phyloP scores from a whole-genome alignment of 2,888 invertebrate genomes.

The Cyclophora punctaria region DNA sequence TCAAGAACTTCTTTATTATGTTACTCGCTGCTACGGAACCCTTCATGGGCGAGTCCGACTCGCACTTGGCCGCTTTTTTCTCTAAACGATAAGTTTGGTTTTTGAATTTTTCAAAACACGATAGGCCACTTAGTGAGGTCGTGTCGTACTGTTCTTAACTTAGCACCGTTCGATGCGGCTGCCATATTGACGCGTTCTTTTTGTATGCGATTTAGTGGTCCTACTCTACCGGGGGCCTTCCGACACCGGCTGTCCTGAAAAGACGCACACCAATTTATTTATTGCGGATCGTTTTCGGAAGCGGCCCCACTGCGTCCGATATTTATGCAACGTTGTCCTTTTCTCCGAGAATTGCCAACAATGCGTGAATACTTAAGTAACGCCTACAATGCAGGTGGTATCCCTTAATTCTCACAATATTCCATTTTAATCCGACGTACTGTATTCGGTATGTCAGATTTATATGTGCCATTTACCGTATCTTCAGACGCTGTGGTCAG shows the following conservation, averaged over 20 bases:
- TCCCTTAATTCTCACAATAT: constrained; percentile 55
- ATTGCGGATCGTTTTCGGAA: constrained; percentile 57
- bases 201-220: constrained; percentile 65
- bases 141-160: constrained; percentile 63
- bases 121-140: constrained; percentile 67
- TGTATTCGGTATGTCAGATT: constrained; percentile 39
- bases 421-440: constrained; percentile 46
- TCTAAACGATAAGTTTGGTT: constrained; percentile 44
- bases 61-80: too few relatives aligned
- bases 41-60: too few relatives aligned
- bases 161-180: constrained; percentile 60
- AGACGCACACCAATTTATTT: constrained; percentile 59
- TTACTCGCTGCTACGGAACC: too few relatives aligned
- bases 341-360: constrained; percentile 52
- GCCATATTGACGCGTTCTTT: constrained; percentile 64
- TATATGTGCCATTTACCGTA: constrained; percentile 34
- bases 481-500: constrained; percentile 14
- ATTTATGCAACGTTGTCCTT: constrained; percentile 57
- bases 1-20: too few relatives aligned
- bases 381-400: constrained; percentile 49
- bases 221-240: constrained; percentile 50
- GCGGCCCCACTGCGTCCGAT: constrained; percentile 56
- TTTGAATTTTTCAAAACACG: constrained; percentile 66
- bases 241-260: constrained; percentile 43
- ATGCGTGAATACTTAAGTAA: constrained; percentile 60